Evolutionary conservation across 2,113 vertebrate species (phyloP), one percentile per base, ranked within the genome.

Genomic region (Tinamus guttatus): DNA sequence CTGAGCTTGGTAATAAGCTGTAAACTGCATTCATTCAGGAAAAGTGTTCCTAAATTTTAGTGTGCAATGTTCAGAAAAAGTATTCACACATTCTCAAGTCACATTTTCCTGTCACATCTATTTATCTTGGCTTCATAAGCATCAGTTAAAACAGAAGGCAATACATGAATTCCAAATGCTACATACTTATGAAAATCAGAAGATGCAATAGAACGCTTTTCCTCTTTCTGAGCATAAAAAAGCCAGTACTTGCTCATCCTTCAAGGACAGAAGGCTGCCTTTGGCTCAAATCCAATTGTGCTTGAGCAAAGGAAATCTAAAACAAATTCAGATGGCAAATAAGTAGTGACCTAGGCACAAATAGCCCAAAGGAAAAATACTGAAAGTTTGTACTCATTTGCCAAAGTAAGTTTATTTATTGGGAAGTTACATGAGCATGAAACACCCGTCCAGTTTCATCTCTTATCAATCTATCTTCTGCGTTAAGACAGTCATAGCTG

Each of bases 41-140:
- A 3, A 47, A 94, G 70, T 36, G 13, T 21, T 88, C 79, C 67
- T 11, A 52, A 24, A 67, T 59, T 81, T 94, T 63, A 4, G 0
- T 58, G 76, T 94, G 89, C 82, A 81, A 88, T 89, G 40, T 16
- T 95, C 41, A 90, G 58, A 89, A 93, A 70, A 91, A 87, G n/a
- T 96, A 85, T 82, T 36, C 79, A 93, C 59, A 36, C 67, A 36
- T 69, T 89, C 52, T 80, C 38, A 51, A 85, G 56, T 70, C 25
- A 45, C 27, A 62, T 34, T 15, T 73, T 11, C 67, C 20, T 93
- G 76, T 95, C 52, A 17, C 32, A 78, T n/a, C 65, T 78, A 13
- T 81, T 96, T 90, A 19, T 60, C 54, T 74, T 96, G 19, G 78
- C 51, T 88, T 93, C 78, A 54, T 94, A 95, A 95, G 27, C 30